Conservation (phyloP, 2,888 invertebrate species). For the Tridacna crocea region DNA sequence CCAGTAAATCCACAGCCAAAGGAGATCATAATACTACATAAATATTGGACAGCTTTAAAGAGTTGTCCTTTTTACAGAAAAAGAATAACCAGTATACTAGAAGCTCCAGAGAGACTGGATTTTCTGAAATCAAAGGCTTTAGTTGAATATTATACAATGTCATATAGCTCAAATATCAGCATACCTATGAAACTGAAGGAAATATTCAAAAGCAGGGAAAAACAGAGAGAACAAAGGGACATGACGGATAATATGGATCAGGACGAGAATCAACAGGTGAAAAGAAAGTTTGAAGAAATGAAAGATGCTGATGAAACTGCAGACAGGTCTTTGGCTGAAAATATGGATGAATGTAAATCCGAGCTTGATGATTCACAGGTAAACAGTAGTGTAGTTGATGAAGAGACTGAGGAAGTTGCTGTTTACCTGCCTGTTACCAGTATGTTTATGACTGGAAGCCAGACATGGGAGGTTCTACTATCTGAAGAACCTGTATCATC, state of each 20-base stretch:
- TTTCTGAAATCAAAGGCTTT: neutral
- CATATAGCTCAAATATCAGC: neutral
- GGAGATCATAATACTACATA: constrained; percentile 14
- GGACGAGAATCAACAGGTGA: neutral
- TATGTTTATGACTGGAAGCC: neutral
- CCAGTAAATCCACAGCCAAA: constrained; percentile 24
- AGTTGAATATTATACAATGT: constrained; percentile 4
- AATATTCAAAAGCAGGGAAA: neutral
- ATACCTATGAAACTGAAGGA: neutral
- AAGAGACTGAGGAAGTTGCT: neutral
- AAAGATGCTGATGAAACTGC: neutral
- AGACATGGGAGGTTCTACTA: neutral
- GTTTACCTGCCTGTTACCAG: neutral
- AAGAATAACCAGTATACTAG: constrained; percentile 1
- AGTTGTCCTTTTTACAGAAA: constrained; percentile 12
- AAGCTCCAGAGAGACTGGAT: constrained; percentile 6
- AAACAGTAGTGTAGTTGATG: neutral
- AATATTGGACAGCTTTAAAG: constrained; percentile 24
- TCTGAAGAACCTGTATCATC: constrained; percentile 1
- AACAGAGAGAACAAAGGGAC: neutral
- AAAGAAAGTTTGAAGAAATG: constrained; percentile 17
- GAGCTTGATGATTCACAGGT: neutral
- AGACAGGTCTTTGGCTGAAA: neutral
- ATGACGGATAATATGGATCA: neutral
- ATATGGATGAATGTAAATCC: neutral